Evolutionary conservation across 2,888 invertebrate species (phyloP).

Genomic region (Charanyca ferruginea): DNA sequence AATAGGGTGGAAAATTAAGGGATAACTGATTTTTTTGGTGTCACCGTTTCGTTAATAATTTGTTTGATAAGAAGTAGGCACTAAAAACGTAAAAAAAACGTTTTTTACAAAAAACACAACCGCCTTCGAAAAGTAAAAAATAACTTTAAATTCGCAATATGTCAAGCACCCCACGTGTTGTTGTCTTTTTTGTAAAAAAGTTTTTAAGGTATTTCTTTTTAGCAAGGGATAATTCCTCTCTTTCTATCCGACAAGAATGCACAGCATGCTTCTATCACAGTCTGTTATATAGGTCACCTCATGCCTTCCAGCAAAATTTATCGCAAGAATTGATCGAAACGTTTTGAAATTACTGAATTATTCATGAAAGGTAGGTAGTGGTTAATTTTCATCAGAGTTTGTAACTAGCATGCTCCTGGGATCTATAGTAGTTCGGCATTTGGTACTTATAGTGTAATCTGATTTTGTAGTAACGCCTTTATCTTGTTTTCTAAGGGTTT

Average conservation of each 20-base stretch:
- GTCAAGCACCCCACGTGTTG: no score
- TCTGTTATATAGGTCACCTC: constrained; percentile 1
- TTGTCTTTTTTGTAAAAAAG: no score
- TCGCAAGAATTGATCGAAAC: constrained; percentile 52
- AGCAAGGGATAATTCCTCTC: no score
- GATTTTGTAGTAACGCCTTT: constrained; percentile 38
- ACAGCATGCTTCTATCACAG: background rate
- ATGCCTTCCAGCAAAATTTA: constrained; percentile 38
- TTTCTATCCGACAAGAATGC: background rate
- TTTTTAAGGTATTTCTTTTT: no score
- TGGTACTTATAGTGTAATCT: constrained; percentile 44
- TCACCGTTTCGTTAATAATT: no score
- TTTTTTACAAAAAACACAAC: no score
- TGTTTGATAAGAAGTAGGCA: no score
- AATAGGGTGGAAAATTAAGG: no score
- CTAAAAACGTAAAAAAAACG: no score
- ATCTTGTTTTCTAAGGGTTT: constrained; percentile 5
- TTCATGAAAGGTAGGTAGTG: constrained; percentile 58
- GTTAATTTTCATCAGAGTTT: constrained; percentile 63
- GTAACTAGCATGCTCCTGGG: constrained; percentile 59
- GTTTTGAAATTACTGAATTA: constrained; percentile 60
- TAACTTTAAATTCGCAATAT: no score
- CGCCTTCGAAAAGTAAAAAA: no score
- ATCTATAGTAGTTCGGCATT: constrained; percentile 47
- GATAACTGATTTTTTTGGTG: no score